Evolutionary conservation across 2,113 vertebrate genomes (phyloP), one percentile per base, ranked within the genome.

Genomic region (Rostratula benghalensis): DNA sequence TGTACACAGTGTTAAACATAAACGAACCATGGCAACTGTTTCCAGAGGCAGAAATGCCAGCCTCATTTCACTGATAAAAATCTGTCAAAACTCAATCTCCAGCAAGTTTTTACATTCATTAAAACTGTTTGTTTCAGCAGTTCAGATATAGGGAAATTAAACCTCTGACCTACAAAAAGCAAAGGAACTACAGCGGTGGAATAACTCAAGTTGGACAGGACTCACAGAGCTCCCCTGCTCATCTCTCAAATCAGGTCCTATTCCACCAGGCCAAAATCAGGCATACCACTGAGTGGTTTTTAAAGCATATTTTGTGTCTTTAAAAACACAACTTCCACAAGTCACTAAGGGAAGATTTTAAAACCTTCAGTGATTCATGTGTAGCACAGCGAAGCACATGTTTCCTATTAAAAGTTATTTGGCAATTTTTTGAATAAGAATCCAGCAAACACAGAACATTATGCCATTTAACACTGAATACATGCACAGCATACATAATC

Each of bases 401-500:
- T 39, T 4, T 73, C 61, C 61, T 27, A 13, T 24, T 39, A 68
- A 69, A 88, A 33, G 25, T 35, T 54, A 68, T 59, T 30, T 23
- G 23, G n/a, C 19, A 25, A 7, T 11, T 85, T 43, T 82, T 68
- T 18, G 1, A 48, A 1, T 28, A 51, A 35, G 14, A 83, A 73
- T 14, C 28, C 68, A 43, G 24, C 39, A 80, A 65, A 21, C 11
- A 17, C 67, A 74, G 59, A 46, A 69, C 63, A 45, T 31, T 5
- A n/a, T 15, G 19, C 35, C 64, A 23, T 35, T 76, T 22, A 63
- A 39, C 15, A 6, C 0, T 13, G 14, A 50, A 35, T 7, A 23
- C 0, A 0, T 3, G 22, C 30, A 19, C 15, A 37, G 46, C 2
- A 5, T 28, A 41, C 19, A 7, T 3, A 45, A 85, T 15, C 15